Evolutionary conservation across 2,797 vertebrate species (phyloP).

Genomic region (Gymnoscopelus braueri): DNA sequence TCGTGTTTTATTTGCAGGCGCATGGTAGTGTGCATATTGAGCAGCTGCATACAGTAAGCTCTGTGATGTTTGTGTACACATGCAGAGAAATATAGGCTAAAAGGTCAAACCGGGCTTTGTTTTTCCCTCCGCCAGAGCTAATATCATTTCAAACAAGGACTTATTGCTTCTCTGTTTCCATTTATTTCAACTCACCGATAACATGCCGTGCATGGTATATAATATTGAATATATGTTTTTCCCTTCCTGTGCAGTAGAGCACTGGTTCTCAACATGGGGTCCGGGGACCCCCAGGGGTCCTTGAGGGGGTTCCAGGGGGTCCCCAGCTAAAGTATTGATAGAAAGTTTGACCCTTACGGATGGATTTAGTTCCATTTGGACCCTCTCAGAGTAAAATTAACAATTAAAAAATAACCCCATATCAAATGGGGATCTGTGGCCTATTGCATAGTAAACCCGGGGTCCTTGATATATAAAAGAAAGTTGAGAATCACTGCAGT

Average conservation of each 20-base stretch:
- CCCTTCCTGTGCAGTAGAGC: conserved; percentile 1
- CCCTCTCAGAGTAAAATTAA: no score
- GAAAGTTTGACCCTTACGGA: no score
- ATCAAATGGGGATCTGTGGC: no score
- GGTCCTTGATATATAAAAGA: no score
- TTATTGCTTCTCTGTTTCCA: conserved; percentile 17
- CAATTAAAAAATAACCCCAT: no score
- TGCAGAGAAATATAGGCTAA: conserved; percentile 42
- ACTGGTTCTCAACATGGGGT: no score
- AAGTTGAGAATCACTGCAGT: no score
- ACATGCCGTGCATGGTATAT: conserved; percentile 16
- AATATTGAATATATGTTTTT: conserved; percentile 21
- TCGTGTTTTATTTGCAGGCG: conserved; percentile 37
- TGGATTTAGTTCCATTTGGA: no score
- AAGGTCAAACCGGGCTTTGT: conserved; percentile 58
- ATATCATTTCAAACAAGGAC: conserved; percentile 36
- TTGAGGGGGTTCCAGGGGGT: no score
- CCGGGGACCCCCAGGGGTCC: no score
- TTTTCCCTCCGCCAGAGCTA: conserved; percentile 35
- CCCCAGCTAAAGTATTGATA: no score
- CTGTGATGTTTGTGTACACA: conserved; percentile 53
- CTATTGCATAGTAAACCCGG: no score
- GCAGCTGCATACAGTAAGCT: conserved; percentile 32
- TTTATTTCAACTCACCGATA: conserved; percentile 40
- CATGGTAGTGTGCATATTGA: conserved; percentile 49